Base-by-base conservation (phyloP, 2,113 vertebrate species). In the Caranx ignobilis region DNA sequence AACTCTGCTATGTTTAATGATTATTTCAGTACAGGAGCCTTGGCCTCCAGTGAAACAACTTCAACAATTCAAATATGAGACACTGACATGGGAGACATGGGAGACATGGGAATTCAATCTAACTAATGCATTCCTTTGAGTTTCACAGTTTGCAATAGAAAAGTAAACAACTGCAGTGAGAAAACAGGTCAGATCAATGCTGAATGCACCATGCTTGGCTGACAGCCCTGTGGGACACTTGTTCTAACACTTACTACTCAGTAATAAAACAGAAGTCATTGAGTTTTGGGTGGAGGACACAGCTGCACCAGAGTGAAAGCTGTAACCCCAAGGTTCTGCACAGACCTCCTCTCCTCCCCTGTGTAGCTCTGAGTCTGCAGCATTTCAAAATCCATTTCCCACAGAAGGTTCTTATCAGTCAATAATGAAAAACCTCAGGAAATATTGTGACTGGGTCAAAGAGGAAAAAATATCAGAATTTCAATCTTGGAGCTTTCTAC, bases 391-490 rank as follows among this genome's bases (percentile, higher is more conserved):
- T 71, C 63, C 37, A 43, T 59, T 59, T 50, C 47, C 35, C 47
- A 32, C 41, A 72, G 37, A 73, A 32, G 62, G 8, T 10, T 65
- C 59, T 71, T 64, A 84, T 84, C 76, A 68, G 69, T 12, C 43
- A 47, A 39, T 12, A 9, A 32, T 13, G 63, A 34, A 50, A 43
- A 63, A 37, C 13, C 6, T 13, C 4, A 2, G 21, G 52, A 60
- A 71, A 26, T 32, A 11, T 32, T 34, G 37, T 1, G 7, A 37
- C 55, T 18, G 39, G 48, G 37, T 21, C 3, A 26, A 47, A 19
- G 15, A 67, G 19, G 45, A 21, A 57, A 68, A 35, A 3, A 18
- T 15, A 71, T 74, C 39, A n/a, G 12, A 32, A 61, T 8, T 56
- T 35, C 3, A 34, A 41, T 67, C 61, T 71, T 31, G 63, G 48